These are phyloP conservation scores for Leptosomus discolor DNA, from an alignment of 2,113 vertebrate species.

Conservation along the genomic window DNA sequence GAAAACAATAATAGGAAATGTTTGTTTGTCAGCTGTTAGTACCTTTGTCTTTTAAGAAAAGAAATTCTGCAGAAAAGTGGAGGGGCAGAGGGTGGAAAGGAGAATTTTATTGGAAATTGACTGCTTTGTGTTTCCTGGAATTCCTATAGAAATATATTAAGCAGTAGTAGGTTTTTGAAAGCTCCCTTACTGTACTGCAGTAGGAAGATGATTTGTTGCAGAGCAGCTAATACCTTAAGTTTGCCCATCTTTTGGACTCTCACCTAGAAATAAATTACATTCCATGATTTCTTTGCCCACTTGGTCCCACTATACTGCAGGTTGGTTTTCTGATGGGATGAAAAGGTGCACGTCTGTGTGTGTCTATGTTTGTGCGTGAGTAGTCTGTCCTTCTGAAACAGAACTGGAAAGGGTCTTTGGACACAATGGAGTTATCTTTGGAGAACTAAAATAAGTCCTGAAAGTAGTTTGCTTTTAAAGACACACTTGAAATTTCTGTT, in stretches of 20 bases:
- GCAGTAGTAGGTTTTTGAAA: neutral
- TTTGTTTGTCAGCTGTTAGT: neutral
- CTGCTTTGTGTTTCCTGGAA: neutral
- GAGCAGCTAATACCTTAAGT: neutral
- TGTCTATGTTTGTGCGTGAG: neutral
- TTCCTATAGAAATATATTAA: neutral
- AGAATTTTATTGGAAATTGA: neutral
- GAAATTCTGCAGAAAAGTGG: neutral
- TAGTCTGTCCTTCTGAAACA: neutral
- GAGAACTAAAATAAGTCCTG: neutral
- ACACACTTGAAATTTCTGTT: neutral
- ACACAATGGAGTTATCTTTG: neutral
- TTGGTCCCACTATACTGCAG: neutral
- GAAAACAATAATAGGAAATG: neutral
- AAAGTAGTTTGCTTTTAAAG: neutral
- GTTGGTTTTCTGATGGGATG: neutral
- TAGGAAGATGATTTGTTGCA: neutral
- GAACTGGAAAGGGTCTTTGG: neutral
- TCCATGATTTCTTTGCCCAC: neutral
- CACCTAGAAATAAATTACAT: neutral
- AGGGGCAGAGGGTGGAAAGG: neutral
- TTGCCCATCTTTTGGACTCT: neutral
- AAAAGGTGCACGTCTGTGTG: rapidly evolving
- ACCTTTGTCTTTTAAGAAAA: neutral
- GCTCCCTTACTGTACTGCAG: neutral